phyloP scores from a whole-genome alignment of 2,888 invertebrate genomes.

The Drosophila antonietae region DNA sequence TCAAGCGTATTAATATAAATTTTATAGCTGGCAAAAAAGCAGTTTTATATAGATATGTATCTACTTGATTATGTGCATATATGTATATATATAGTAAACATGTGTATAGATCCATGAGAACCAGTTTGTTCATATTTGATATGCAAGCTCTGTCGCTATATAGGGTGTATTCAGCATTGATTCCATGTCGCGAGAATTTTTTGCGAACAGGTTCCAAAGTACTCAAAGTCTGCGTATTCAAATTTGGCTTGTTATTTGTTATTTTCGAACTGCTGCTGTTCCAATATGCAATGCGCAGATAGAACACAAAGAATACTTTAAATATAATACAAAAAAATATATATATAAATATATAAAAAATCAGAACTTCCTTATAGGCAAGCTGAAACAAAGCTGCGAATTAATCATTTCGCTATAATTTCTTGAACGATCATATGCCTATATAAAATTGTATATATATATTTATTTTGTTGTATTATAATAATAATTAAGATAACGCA shows the following conservation, averaged over 20 bases:
- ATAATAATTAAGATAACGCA: not conserved
- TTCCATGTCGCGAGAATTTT: conserved; percentile 28
- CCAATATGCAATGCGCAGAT: conserved; percentile 45
- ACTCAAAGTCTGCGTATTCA: conserved; percentile 21
- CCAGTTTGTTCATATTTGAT: conserved; percentile 52
- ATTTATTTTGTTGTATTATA: not conserved
- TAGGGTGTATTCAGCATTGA: conserved; percentile 28
- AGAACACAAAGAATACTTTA: conserved; percentile 45
- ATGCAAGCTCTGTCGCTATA: conserved; percentile 42
- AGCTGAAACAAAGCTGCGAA: conserved; percentile 22
- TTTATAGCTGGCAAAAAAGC: conserved; percentile 16
- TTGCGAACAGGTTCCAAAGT: conserved; percentile 14
- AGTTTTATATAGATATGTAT: conserved; percentile 11
- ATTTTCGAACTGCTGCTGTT: conserved; percentile 18
- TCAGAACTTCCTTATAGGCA: conserved; percentile 41
- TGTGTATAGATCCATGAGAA: conserved; percentile 33
- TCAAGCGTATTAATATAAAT: conserved; percentile 15
- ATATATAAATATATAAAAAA: conserved; percentile 4
- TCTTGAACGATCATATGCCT: conserved; percentile 1
- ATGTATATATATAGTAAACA: conserved; percentile 3
- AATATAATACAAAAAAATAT: not conserved
- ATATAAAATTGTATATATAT: not conserved
- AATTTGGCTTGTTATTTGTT: conserved; percentile 15
- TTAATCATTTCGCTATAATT: conserved; percentile 4
- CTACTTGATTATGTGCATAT: conserved; percentile 27